Base-by-base conservation (phyloP, 2,113 vertebrate genomes). In the Larimichthys polyactis region DNA sequence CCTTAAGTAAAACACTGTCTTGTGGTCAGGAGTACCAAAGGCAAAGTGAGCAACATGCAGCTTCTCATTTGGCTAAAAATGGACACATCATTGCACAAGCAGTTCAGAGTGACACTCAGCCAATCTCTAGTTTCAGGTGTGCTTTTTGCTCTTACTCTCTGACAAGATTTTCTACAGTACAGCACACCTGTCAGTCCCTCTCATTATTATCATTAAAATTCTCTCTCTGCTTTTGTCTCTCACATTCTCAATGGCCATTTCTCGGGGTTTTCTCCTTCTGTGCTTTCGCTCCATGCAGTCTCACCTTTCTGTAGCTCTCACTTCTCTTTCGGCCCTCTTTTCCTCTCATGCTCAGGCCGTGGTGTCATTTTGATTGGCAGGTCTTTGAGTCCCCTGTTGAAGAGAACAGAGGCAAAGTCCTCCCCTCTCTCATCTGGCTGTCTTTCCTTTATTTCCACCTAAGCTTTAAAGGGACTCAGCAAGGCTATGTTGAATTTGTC, bases 301-400 rank as follows among this genome's bases (percentile, higher is more conserved):
- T 85, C 85, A 78, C 84, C 81, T 81, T 72, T 74, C 63, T 36
- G 51, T 71, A 2, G 12, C 57, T 58, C 24, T 54, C 54, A 43
- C 19, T 20, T n/a, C n/a, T 49, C 54, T 49, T 5, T 6, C 36
- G 36, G 36, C 36, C 36, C 46, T 16, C 46, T 80, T 60, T 43
- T 27, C 20, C 67, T 69, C 36, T 20, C 32, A 20, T 24, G 59
- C 70, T 86, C 75, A 54, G 55, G 66, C 77, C 68, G 75, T 36
- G 2, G 46, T 89, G 77, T 85, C 83, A 87, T 87, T 90, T 90
- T 78, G 82, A 84, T 73, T 90, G 87, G 75, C 89, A 90, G 85
- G 59, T 85, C 79, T 89, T 88, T 90, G 82, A 89, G 82, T 85
- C 63, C 16, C 51, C 64, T 59, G 72, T 71, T 48, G 43, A 71